A percentile compares a stretch with the other conserved stretches of the same genome.
These are phyloP conservation scores for Patella vulgata DNA, from an alignment of 1,140 invertebrate genomes.

Conservation along the genomic window DNA sequence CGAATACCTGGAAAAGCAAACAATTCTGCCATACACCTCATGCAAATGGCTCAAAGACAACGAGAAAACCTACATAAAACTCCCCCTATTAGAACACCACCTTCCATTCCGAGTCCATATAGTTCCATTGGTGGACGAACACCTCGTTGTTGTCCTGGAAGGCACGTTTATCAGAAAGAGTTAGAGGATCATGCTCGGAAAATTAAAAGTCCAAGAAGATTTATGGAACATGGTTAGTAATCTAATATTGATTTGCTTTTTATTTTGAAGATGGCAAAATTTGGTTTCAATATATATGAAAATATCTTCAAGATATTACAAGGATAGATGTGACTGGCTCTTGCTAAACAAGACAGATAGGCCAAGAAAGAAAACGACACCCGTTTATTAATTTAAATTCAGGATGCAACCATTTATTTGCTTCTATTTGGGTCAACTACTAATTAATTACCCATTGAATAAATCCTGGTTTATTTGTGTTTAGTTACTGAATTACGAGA, in stretches of 20 bases:
- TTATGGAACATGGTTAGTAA: slow-evolving; percentile 55
- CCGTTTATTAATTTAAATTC: no score
- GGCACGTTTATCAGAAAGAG: slow-evolving; percentile 40
- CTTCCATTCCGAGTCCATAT: slow-evolving; percentile 55
- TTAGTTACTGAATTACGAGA: no score
- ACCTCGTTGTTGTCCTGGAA: slow-evolving; percentile 29
- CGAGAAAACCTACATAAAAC: slow-evolving; percentile 43
- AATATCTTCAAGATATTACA: no score
- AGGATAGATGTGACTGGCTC: no score
- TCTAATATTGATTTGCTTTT: neutral
- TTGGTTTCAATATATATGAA: no score
- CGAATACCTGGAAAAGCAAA: slow-evolving; percentile 45
- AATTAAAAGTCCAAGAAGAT: slow-evolving; percentile 49
- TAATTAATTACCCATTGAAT: no score
- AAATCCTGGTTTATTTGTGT: no score
- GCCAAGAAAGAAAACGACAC: no score
- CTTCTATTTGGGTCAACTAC: no score
- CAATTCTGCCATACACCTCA: slow-evolving; percentile 43
- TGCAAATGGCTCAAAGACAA: slow-evolving; percentile 39
- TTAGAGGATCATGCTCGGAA: slow-evolving; percentile 57
- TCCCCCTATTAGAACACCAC: slow-evolving; percentile 51
- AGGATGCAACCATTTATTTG: no score
- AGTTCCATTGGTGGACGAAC: slow-evolving; percentile 18
- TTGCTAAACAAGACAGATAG: no score
- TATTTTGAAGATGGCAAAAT: neutral